These are phyloP conservation scores for Bothrops alternatus DNA, from an alignment of 2,797 vertebrate genomes.

Conservation along the genomic window DNA sequence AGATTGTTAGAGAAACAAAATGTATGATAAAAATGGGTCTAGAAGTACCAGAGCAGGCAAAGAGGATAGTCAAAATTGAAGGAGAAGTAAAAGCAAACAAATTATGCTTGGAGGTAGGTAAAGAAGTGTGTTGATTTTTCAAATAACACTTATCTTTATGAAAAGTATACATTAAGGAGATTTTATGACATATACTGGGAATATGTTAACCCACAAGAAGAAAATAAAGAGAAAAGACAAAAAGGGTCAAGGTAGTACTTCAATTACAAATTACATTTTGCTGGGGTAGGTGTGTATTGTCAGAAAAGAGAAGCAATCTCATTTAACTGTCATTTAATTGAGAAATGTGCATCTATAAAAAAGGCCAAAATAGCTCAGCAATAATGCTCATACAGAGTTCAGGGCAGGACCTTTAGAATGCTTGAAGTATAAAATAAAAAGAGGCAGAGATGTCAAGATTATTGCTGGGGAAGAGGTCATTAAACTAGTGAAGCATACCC, in stretches of 20 bases:
- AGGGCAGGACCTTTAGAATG: background rate
- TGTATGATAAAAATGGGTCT: conserved; percentile 79
- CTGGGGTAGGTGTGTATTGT: background rate
- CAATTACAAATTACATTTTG: background rate
- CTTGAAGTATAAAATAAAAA: background rate
- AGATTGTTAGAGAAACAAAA: conserved; percentile 77
- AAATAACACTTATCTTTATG: background rate
- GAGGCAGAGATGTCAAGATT: background rate
- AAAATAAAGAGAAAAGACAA: background rate
- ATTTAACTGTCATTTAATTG: background rate
- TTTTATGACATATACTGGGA: background rate
- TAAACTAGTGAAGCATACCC: background rate
- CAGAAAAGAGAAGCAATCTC: background rate
- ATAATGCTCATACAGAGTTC: background rate
- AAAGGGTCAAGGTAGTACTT: background rate
- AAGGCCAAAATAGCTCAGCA: background rate
- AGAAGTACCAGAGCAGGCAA: conserved; percentile 75
- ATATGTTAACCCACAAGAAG: background rate
- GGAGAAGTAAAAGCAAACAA: conserved; percentile 68
- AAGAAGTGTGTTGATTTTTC: conserved; percentile 8
- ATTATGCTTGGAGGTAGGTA: conserved; percentile 74
- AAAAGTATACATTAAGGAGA: background rate
- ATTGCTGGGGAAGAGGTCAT: background rate
- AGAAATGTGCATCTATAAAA: background rate
- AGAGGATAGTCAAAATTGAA: conserved; percentile 72